Evolutionary conservation across 37 sponge, comb jelly and placozoan genomes (phyloP), one percentile per base, ranked within the genome.

Genomic region (Halisarca cf. caerulea): DNA sequence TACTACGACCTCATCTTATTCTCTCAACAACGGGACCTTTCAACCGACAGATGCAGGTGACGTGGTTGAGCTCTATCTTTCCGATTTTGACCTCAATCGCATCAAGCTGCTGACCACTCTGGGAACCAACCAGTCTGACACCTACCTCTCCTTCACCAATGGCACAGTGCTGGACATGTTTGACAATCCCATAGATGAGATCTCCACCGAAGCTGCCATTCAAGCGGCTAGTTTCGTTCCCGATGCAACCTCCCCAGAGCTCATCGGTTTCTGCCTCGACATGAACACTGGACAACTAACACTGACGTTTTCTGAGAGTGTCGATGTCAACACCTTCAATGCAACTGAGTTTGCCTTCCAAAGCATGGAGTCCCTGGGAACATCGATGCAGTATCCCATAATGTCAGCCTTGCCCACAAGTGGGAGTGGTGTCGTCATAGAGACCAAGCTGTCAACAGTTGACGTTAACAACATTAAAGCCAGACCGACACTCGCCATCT

Each of bases 391-490:
- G 11, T 47, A 71, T 53, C 18, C 33, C 44, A 34, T 70, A 30
- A 18, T 44, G 45, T 40, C 15, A 17, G 77, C 45, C 25, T 23
- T 21, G 9, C 25, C 42, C 41, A n/a, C 51, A 15, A 30, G 45
- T 18, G 61, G 58, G 42, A 66, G 82, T 24, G 90, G 86, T 58
- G 64, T 68, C 32, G 41, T 55, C 24, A 82, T 94, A 3, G 85
- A 68, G 18, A 79, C 94, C 11, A 3, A 74, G 1, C 83, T 96
- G 11, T 30, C 43, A 21, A 39, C 33, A 24, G 68, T 30, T 21
- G 97, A 96, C 71, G 68, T 94, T 14, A 94, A 91, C 78, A 73
- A 43, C 11, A 88, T 96, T 72, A 96, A 94, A 73, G 85, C 91
- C 9, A 81, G 79, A n/a, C 60, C 81, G 11, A 74, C 61, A 21